Percentiles rank a stretch among this genome's conserved stretches.
Conservation (phyloP, 2,113 vertebrate genomes). For the Nettapus auritus region DNA sequence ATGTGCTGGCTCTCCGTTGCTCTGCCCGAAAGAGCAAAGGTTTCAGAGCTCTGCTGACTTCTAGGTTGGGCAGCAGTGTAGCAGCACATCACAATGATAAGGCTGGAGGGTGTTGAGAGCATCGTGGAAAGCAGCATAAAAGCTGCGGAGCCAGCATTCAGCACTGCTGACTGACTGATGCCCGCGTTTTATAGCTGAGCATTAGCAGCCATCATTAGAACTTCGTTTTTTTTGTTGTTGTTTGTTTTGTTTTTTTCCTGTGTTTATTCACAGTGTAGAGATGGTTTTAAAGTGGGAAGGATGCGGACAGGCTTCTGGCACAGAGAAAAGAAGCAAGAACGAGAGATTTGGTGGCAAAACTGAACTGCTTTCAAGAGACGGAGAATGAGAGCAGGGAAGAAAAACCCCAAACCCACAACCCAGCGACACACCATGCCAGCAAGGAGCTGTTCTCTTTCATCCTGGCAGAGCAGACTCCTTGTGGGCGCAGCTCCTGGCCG, state of each 20-base stretch:
- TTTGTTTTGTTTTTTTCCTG: fast-evolving
- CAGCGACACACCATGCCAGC: background rate
- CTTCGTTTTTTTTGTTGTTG: background rate
- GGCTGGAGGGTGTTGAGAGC: background rate
- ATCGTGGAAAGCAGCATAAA: background rate
- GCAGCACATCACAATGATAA: fast-evolving
- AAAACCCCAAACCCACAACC: background rate
- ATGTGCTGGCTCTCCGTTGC: fast-evolving
- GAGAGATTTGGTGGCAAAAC: background rate
- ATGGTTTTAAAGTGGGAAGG: background rate
- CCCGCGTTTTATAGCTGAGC: background rate
- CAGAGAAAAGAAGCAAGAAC: background rate
- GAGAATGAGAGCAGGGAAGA: background rate
- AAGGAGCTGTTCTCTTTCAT: conserved; percentile 19
- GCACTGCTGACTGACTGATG: background rate
- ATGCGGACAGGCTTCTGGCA: background rate
- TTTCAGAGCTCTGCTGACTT: background rate
- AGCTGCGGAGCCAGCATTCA: background rate
- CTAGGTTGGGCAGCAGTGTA: fast-evolving
- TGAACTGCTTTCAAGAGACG: background rate
- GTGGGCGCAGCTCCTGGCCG: conserved; percentile 39
- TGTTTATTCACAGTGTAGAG: conserved; percentile 2
- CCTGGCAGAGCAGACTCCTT: background rate
- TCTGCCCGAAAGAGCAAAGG: background rate
- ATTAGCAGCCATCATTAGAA: background rate